Base-by-base conservation (phyloP, 2,888 invertebrate species). In the Parascotia fuliginaria region DNA sequence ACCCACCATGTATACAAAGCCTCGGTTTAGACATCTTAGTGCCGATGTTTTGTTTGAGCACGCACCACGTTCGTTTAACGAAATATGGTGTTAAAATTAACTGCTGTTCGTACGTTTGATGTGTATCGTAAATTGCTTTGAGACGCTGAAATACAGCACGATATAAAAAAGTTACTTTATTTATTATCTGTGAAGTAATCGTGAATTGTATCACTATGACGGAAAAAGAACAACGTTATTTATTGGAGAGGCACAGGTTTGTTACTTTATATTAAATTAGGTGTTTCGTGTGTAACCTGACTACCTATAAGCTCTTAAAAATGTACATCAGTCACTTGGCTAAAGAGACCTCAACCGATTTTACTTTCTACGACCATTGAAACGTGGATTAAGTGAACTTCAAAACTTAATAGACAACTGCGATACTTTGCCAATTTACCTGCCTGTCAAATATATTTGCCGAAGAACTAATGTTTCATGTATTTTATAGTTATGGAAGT, bases 21-120 rank as follows among this genome's bases (percentile, higher is more conserved):
- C 80, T 74, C 64, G 65, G 71, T 73, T 70, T 78, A 83, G 79
- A 82, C 80, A 83, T 81, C 75, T 70, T 72, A 71, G 70, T 71
- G 65, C 64, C 31, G 65, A 72, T 71, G 62, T 72, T 71, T 70
- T 72, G 66, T 71, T 68, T 62, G 72, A 64, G 58, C 70, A 62
- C 67, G 61, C 60, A 60, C 54, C 65, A 68, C 64, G 66, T 53
- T 68, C 62, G 51, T 65, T 42, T 50, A 29, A 55, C 42, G 39
- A 46, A 53, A 58, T 50, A 55, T 31, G 36, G 47, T 62, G 57
- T 44, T 29, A 24, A 42, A 45, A 42, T 15, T 19, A 40, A 52
- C 12, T 41, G 29, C n/a, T 42, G 29, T 43, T 43, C 15, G 9
- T 9, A 4, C 12, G 3, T 42, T 34, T 42, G 13, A 39, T 43